Conservation (phyloP, 2,797 vertebrate genomes). For the Ctenochaetus hawaiiensis region DNA sequence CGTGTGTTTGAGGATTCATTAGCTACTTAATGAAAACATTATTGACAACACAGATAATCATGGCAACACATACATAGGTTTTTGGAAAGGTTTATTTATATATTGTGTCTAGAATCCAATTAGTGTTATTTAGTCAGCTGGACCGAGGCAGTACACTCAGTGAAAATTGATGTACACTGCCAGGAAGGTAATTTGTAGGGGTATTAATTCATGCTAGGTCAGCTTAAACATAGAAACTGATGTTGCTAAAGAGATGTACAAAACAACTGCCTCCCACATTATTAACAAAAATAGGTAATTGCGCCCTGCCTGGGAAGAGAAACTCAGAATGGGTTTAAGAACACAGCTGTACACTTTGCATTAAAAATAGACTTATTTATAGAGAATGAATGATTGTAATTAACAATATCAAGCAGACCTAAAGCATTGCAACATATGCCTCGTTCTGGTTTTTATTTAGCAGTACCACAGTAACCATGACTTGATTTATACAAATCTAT, state of each 20-base stretch:
- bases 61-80: constrained; percentile 20
- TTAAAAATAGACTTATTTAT: neutral
- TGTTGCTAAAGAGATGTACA: neutral
- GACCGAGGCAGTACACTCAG: constrained; percentile 15
- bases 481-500: constrained; percentile 3
- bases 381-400: neutral
- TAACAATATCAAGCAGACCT: neutral
- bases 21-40: constrained; percentile 53
- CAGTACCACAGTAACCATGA: neutral
- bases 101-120: constrained; percentile 40
- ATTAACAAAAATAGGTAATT: neutral
- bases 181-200: constrained; percentile 20
- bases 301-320: neutral
- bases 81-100: constrained; percentile 16
- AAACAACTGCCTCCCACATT: neutral
- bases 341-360: neutral
- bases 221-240: constrained; percentile 16
- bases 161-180: constrained; percentile 27
- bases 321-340: neutral
- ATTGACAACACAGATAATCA: constrained; percentile 40
- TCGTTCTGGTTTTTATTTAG: neutral
- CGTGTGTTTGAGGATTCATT: constrained; percentile 32
- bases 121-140: constrained; percentile 23
- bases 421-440: neutral
- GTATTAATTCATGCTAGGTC: constrained; percentile 15